These are phyloP conservation scores for Dastarcus helophoroides DNA, from an alignment of 2,888 invertebrate species.

Conservation along the genomic window DNA sequence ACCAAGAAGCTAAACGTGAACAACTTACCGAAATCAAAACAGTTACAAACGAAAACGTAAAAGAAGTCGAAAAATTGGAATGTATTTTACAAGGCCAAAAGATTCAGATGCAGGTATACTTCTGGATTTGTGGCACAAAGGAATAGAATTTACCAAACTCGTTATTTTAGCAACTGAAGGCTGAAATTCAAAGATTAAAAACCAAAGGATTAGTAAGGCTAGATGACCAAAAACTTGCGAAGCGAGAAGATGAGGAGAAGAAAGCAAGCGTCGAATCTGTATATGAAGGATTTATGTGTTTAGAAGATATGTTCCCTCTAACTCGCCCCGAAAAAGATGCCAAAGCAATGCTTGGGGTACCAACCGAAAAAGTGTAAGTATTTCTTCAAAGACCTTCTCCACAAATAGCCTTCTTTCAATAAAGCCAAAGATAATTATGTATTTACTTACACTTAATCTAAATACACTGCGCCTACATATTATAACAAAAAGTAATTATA, in stretches of 20 bases:
- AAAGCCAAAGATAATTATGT: no score
- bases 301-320: no score
- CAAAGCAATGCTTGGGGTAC: no score
- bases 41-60: constrained; percentile 26
- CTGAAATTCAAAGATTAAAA: constrained; percentile 28
- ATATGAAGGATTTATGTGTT: no score
- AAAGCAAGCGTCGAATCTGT: constrained; percentile 12
- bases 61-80: constrained; percentile 35
- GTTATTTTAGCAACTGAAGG: constrained; percentile 16
- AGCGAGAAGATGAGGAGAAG: constrained; percentile 5
- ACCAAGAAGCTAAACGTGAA: constrained; percentile 30
- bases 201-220: constrained; percentile 25
- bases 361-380: no score
- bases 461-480: no score
- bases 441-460: no score
- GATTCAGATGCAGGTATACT: constrained; percentile 29
- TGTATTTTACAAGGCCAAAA: constrained; percentile 32
- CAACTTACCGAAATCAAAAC: constrained; percentile 26
- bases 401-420: no score
- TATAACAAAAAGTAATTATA: no score
- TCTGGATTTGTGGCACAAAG: constrained; percentile 3
- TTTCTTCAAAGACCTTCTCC: no score
- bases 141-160: constrained; percentile 4
- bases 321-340: no score
- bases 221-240: constrained; percentile 9